These are phyloP conservation scores for Semotilus atromaculatus DNA, from an alignment of 2,797 vertebrate species.

Conservation along the genomic window DNA sequence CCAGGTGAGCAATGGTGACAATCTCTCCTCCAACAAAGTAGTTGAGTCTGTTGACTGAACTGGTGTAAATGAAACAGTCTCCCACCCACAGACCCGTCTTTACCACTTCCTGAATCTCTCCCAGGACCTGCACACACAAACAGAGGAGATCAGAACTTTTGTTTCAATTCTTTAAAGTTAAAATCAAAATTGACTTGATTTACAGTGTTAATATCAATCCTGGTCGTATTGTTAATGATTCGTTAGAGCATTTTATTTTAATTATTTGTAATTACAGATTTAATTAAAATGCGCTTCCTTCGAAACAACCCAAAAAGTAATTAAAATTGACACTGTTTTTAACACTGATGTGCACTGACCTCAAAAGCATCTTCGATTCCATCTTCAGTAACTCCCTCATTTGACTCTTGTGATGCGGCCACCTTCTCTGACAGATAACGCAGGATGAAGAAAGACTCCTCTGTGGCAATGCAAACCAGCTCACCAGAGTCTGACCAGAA, in stretches of 20 bases:
- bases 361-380: constrained; percentile 99
- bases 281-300: not conserved
- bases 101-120: constrained; percentile 98
- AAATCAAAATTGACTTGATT: not conserved
- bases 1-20: constrained; percentile 97
- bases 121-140: constrained; percentile 84
- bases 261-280: not conserved
- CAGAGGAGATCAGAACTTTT: not conserved
- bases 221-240: not conserved
- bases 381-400: constrained; percentile 96
- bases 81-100: constrained; percentile 99
- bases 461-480: constrained; percentile 96
- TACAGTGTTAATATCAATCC: not conserved
- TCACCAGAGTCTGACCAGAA: constrained; percentile 99
- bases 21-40: constrained; percentile 99
- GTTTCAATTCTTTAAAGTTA: constrained; percentile 1
- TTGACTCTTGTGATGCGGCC: constrained; percentile 92
- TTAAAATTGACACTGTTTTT: not conserved
- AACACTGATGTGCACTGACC: constrained; percentile 69
- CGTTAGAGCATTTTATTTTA: not conserved
- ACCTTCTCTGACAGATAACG: constrained; percentile 96
- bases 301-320: not conserved
- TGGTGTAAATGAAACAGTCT: constrained; percentile 99
- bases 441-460: constrained; percentile 98
- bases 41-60: constrained; percentile 98